phyloP scores from a whole-genome alignment of 2,888 invertebrate species.

The Neoitamus cyanurus region DNA sequence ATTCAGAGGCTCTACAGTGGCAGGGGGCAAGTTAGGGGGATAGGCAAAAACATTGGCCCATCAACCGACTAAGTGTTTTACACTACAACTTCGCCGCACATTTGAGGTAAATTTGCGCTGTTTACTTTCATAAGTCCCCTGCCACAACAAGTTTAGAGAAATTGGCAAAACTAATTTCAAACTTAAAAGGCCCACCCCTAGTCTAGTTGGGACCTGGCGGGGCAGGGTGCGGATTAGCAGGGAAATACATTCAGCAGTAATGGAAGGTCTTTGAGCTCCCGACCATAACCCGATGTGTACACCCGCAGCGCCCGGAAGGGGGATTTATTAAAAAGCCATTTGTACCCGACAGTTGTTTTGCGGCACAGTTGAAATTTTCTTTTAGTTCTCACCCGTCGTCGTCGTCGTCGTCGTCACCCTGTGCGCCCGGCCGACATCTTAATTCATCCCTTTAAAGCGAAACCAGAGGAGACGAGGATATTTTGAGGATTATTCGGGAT shows the following conservation, averaged over 20 bases:
- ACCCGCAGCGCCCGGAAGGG: not conserved
- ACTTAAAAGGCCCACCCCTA: slow-evolving; percentile 20
- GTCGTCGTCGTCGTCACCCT: not conserved
- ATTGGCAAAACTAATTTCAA: slow-evolving; percentile 40
- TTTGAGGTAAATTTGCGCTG: slow-evolving; percentile 24
- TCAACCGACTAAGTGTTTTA: not conserved
- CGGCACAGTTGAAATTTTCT: slow-evolving; percentile 6
- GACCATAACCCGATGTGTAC: not conserved
- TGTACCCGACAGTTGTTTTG: slow-evolving; percentile 21
- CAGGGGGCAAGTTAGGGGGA: not conserved
- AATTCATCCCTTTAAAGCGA: slow-evolving; percentile 11
- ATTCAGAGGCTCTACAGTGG: not conserved
- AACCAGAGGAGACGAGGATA: not conserved
- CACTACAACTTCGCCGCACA: not conserved
- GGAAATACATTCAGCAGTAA: slow-evolving; percentile 25
- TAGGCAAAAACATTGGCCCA: not conserved
- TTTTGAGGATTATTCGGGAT: slow-evolving; percentile 32
- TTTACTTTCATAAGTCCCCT: slow-evolving; percentile 28
- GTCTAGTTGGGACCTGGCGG: not conserved
- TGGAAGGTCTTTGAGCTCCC: slow-evolving; percentile 11
- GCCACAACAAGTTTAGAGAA: slow-evolving; percentile 34
- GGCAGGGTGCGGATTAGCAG: not conserved
- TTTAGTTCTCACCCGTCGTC: not conserved
- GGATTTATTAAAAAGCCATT: slow-evolving; percentile 45
- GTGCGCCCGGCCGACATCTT: not conserved